phyloP scores from a whole-genome alignment of 2,888 invertebrate species.

The Cheilosia soror region DNA sequence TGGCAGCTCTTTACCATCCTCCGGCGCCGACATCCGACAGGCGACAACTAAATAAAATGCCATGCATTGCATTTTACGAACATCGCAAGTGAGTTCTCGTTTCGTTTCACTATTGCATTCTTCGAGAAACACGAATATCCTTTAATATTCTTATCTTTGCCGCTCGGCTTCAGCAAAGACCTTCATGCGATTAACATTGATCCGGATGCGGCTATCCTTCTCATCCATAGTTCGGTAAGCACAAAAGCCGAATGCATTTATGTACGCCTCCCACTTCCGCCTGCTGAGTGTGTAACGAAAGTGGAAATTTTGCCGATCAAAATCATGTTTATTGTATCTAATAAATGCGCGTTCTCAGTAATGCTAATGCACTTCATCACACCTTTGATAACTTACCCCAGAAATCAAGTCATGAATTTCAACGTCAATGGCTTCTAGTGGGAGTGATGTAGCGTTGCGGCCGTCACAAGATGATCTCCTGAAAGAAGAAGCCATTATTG shows the following conservation, averaged over 20 bases:
- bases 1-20: slow-evolving; percentile 28
- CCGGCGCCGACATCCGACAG: slow-evolving; percentile 28
- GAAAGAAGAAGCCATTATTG: slow-evolving; percentile 30
- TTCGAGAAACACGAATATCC: slow-evolving; percentile 59
- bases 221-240: neutral
- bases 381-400: slow-evolving; percentile 44
- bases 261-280: neutral
- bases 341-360: slow-evolving; percentile 37
- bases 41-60: slow-evolving; percentile 59
- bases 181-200: slow-evolving; percentile 25
- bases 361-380: slow-evolving; percentile 42
- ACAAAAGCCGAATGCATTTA: slow-evolving; percentile 31
- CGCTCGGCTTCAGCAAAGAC: neutral
- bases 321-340: neutral
- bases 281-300: slow-evolving; percentile 15
- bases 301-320: slow-evolving; percentile 7
- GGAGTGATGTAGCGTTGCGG: neutral
- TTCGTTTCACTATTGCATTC: slow-evolving; percentile 50
- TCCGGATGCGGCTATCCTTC: slow-evolving; percentile 25
- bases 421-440: slow-evolving; percentile 47
- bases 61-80: slow-evolving; percentile 55
- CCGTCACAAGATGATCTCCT: slow-evolving; percentile 23
- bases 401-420: slow-evolving; percentile 49
- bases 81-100: slow-evolving; percentile 15
- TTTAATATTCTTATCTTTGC: slow-evolving; percentile 72